These are phyloP conservation scores for Mastomys natalensis DNA, from an alignment of 2,113 vertebrate species.

Conservation along the genomic window DNA sequence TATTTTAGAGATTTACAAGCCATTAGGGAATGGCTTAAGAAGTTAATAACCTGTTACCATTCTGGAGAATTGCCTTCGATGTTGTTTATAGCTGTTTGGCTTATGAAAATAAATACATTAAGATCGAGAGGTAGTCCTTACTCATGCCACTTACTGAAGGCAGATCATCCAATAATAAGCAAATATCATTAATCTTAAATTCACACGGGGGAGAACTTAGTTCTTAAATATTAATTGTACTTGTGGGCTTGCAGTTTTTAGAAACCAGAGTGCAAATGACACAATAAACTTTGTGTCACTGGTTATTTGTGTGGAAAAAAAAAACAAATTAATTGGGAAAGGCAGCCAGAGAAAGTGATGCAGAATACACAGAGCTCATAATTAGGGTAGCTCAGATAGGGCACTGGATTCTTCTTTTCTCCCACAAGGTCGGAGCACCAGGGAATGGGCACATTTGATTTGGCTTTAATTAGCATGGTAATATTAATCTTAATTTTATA, in stretches of 20 bases:
- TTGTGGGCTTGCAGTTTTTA: slow-evolving; percentile 60
- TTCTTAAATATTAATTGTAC: slow-evolving; percentile 65
- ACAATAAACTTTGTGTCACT: slow-evolving; percentile 62
- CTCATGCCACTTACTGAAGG: slow-evolving; percentile 64
- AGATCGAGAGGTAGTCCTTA: slow-evolving; percentile 75
- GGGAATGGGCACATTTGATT: slow-evolving; percentile 67
- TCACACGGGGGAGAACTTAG: slow-evolving; percentile 37
- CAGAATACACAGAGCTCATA: slow-evolving; percentile 78
- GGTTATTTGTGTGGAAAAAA: slow-evolving; percentile 70
- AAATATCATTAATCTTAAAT: slow-evolving; percentile 69
- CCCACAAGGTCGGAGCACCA: slow-evolving; percentile 55
- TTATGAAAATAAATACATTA: slow-evolving; percentile 78
- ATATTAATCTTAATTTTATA: slow-evolving; percentile 72
- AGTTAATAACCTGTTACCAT: slow-evolving; percentile 81
- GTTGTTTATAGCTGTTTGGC: slow-evolving; percentile 78
- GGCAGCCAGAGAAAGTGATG: slow-evolving; percentile 76
- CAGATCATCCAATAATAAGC: slow-evolving; percentile 68
- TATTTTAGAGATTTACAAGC: slow-evolving; percentile 74
- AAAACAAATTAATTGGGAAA: slow-evolving; percentile 71
- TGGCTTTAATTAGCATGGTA: slow-evolving; percentile 80
- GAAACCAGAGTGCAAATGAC: slow-evolving; percentile 39
- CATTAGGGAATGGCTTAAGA: slow-evolving; percentile 74
- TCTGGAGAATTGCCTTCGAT: slow-evolving; percentile 78
- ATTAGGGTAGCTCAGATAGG: slow-evolving; percentile 72
- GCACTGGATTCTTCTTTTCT: slow-evolving; percentile 60